Conservation (phyloP, 30 jellyfish, hydroid and myxozoan species). For the Aurelia aurita region DNA sequence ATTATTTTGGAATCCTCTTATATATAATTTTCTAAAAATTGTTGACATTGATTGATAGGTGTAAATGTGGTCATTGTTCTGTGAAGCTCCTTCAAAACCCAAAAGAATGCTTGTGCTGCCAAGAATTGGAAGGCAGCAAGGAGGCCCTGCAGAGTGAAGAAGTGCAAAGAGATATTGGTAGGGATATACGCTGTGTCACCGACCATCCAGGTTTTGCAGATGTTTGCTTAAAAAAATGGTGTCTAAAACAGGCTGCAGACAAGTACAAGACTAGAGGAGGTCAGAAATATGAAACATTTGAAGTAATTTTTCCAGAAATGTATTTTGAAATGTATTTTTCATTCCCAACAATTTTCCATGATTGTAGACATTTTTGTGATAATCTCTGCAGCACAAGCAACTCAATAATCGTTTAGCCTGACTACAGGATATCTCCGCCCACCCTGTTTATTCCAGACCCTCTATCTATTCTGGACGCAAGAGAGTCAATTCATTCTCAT, state of each 20-base stretch:
- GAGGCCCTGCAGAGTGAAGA: constrained; percentile 20
- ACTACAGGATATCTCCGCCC: not conserved
- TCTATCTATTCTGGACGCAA: too few relatives aligned
- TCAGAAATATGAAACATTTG: constrained; percentile 14
- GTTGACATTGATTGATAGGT: constrained; percentile 20
- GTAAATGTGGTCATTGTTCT: constrained; percentile 34
- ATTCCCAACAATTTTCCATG: too few relatives aligned
- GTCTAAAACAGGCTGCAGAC: constrained; percentile 5
- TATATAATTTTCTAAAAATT: too few relatives aligned
- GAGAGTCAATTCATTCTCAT: too few relatives aligned
- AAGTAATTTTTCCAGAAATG: too few relatives aligned
- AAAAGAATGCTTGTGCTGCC: constrained; percentile 23
- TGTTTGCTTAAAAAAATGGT: constrained; percentile 25
- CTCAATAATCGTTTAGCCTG: not conserved
- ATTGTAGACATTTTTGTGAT: not conserved
- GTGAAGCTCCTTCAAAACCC: constrained; percentile 20
- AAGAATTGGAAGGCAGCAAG: constrained; percentile 22
- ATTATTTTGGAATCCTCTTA: too few relatives aligned
- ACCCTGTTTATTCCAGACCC: too few relatives aligned
- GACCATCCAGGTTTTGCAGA: constrained; percentile 28
- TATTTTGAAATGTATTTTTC: too few relatives aligned
- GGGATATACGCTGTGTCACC: constrained; percentile 10
- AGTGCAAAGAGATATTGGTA: constrained; percentile 7
- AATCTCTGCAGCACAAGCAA: not conserved
- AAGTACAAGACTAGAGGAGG: constrained; percentile 18